phyloP scores from a whole-genome alignment of 2,888 invertebrate species.

The Sceliomorpha sp. region DNA sequence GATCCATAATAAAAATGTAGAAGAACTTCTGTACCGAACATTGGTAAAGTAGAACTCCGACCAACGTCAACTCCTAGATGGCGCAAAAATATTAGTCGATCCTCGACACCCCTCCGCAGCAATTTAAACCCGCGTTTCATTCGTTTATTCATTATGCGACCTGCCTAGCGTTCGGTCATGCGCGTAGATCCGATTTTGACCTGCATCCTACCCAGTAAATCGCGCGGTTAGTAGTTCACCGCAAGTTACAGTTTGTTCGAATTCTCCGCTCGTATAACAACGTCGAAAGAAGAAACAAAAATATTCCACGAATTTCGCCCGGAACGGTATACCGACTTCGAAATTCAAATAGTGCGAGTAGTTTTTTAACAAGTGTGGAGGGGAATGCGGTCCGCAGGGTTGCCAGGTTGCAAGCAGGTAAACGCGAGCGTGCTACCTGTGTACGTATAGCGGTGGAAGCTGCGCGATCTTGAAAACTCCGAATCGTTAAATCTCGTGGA shows the following conservation, averaged over 20 bases:
- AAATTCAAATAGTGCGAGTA: constrained; percentile 36
- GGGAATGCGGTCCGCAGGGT: constrained; percentile 42
- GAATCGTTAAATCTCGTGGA: too few species aligned
- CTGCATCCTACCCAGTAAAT: constrained; percentile 40
- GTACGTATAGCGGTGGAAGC: constrained; percentile 35
- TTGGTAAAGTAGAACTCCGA: too few species aligned
- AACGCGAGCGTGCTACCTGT: constrained; percentile 55
- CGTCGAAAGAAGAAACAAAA: too few species aligned
- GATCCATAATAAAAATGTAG: too few species aligned
- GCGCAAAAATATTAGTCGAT: too few species aligned
- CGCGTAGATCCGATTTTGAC: constrained; percentile 39
- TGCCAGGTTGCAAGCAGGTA: constrained; percentile 57
- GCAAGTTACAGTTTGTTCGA: too few species aligned
- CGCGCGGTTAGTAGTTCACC: too few species aligned
- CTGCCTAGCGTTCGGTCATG: constrained; percentile 54
- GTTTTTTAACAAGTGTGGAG: constrained; percentile 43
- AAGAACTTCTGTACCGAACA: too few species aligned
- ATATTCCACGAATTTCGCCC: too few species aligned
- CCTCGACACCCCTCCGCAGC: constrained; percentile 1
- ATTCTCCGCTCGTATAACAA: too few species aligned
- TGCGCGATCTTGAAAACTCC: constrained; percentile 11
- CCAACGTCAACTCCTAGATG: too few species aligned
- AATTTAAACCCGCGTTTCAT: constrained; percentile 30
- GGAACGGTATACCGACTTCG: not conserved
- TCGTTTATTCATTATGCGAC: constrained; percentile 33